A percentile compares a stretch with the other conserved stretches of the same genome.
phyloP scores from a whole-genome alignment of 2,888 invertebrate genomes.

The Sympetrum striolatum region DNA sequence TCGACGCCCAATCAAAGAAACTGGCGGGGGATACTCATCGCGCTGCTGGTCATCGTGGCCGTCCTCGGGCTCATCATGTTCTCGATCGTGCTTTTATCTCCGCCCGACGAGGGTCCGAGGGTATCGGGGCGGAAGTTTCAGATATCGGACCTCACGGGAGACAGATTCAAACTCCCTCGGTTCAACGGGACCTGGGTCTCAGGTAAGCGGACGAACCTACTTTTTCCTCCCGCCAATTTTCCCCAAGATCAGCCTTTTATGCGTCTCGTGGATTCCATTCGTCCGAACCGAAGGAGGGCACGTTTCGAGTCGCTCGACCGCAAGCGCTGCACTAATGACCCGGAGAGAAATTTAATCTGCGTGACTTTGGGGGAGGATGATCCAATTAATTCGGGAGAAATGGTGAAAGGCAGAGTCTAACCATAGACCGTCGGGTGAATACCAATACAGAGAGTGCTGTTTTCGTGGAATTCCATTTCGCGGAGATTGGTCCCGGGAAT shows the following conservation, averaged over 20 bases:
- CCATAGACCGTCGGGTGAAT: too few species aligned
- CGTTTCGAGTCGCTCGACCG: background rate
- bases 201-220: constrained; percentile 60
- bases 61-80: constrained; percentile 89
- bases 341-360: background rate
- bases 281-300: too few species aligned
- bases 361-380: background rate
- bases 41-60: constrained; percentile 86
- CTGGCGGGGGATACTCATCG: constrained; percentile 94
- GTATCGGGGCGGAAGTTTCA: constrained; percentile 73
- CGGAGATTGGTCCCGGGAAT: too few species aligned
- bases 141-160: constrained; percentile 67
- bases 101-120: constrained; percentile 74
- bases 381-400: background rate
- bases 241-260: background rate
- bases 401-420: background rate
- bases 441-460: too few species aligned
- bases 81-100: constrained; percentile 89
- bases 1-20: constrained; percentile 86
- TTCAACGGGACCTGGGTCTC: constrained; percentile 83
- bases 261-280: too few species aligned
- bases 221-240: background rate
- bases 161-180: constrained; percentile 59
- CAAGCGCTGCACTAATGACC: background rate
- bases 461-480: too few species aligned